phyloP scores from a whole-genome alignment of 1,140 invertebrate species.

The Pogonomyrmex barbatus region DNA sequence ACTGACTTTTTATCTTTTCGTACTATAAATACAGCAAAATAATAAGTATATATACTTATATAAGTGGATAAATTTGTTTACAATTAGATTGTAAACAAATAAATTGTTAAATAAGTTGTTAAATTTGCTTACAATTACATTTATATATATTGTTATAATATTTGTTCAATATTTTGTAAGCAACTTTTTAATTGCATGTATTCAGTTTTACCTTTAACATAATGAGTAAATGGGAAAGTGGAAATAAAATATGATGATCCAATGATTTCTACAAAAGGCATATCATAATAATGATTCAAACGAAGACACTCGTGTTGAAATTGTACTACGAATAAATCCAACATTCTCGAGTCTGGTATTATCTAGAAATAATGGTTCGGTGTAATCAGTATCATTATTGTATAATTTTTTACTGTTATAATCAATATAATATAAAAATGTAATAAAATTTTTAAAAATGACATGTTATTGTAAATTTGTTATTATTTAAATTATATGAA shows the following conservation, averaged over 20 bases:
- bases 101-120: no score
- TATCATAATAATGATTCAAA: slow-evolving; percentile 91
- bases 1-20: no score
- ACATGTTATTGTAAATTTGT: not conserved
- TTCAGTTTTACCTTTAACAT: slow-evolving; percentile 88
- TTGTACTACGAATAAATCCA: slow-evolving; percentile 81
- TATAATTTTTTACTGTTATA: not conserved
- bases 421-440: not conserved
- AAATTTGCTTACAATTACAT: no score
- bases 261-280: slow-evolving; percentile 91
- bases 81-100: no score
- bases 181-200: not conserved
- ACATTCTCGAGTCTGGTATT: no score
- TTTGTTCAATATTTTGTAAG: not conserved
- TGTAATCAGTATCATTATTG: no score
- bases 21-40: no score
- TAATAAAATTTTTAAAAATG: not conserved
- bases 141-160: not conserved
- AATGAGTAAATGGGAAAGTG: slow-evolving; percentile 94
- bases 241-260: slow-evolving; percentile 93
- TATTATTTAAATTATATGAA: not conserved
- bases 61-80: not conserved
- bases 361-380: no score
- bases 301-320: slow-evolving; percentile 91
- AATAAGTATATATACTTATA: no score